Evolutionary conservation across 2,113 vertebrate genomes (phyloP).

Genomic region (Apteryx owenii): DNA sequence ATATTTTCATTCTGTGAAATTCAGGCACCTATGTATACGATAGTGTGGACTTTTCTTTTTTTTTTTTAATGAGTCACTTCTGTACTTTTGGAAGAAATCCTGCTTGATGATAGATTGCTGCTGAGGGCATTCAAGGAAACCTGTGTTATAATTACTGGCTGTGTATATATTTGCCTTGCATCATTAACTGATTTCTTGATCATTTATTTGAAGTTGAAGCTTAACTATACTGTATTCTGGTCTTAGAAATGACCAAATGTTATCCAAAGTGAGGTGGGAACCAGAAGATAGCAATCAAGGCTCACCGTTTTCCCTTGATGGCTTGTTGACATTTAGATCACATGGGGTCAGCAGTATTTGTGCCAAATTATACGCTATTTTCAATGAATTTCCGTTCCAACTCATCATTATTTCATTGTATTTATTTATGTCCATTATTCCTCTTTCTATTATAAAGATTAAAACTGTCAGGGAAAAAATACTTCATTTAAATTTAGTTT

Average conservation of each 20-base stretch:
- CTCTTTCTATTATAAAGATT: not conserved
- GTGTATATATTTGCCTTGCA: not conserved
- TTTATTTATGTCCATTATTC: not conserved
- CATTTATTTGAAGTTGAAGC: not conserved
- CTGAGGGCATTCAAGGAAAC: not conserved
- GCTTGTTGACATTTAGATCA: not conserved
- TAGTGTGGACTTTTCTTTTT: not conserved
- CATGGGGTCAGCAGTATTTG: not conserved
- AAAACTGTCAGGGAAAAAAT: not conserved
- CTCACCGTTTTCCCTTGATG: not conserved
- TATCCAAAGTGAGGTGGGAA: not conserved
- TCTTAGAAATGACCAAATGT: not conserved
- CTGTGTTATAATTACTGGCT: not conserved
- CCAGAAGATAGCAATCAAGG: not conserved
- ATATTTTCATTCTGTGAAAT: not conserved
- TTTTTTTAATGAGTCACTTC: not conserved
- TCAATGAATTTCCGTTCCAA: not conserved
- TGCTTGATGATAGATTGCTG: not conserved
- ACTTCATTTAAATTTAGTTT: not conserved
- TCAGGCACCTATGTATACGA: not conserved
- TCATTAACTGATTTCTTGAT: not conserved
- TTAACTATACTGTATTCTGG: not conserved
- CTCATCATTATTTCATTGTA: not conserved
- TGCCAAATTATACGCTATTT: not conserved
- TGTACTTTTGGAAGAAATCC: not conserved